Percentiles rank a stretch among this genome's conserved stretches.
Conservation (phyloP, 2,888 invertebrate species). For the Sesia apiformis region DNA sequence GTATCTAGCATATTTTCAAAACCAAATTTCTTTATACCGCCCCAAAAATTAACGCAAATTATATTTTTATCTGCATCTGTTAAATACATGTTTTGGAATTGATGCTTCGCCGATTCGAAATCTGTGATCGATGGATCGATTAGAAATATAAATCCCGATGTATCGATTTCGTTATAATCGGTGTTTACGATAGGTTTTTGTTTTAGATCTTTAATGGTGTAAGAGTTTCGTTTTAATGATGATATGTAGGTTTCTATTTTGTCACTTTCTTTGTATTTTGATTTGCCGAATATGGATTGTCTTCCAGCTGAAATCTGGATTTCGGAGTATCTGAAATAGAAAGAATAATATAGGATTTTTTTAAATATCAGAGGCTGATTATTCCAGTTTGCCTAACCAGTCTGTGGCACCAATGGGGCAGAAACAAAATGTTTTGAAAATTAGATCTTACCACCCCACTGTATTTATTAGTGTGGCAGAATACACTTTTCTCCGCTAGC, state of each 20-base stretch:
- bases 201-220: slow-evolving; percentile 57
- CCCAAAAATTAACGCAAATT: slow-evolving; percentile 72
- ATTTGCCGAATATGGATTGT: slow-evolving; percentile 55
- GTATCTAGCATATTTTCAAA: slow-evolving; percentile 71
- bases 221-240: slow-evolving; percentile 44
- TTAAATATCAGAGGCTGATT: too few species aligned
- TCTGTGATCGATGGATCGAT: slow-evolving; percentile 63
- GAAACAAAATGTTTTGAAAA: too few species aligned
- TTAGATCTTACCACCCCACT: too few species aligned
- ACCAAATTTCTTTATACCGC: slow-evolving; percentile 61
- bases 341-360: too few species aligned
- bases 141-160: slow-evolving; percentile 78
- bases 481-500: too few species aligned
- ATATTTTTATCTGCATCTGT: slow-evolving; percentile 71
- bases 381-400: too few species aligned
- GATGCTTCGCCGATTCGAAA: slow-evolving; percentile 36
- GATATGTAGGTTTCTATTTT: slow-evolving; percentile 16
- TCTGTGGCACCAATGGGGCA: too few species aligned
- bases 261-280: slow-evolving; percentile 27
- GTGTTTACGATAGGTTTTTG: slow-evolving; percentile 28
- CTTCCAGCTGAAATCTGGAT: slow-evolving; percentile 72
- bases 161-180: slow-evolving; percentile 82
- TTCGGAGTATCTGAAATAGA: slow-evolving; percentile 50
- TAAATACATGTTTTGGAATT: slow-evolving; percentile 75
- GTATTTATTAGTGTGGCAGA: too few species aligned